phyloP scores from a whole-genome alignment of 2,113 vertebrate species.

The Serilophus lunatus region DNA sequence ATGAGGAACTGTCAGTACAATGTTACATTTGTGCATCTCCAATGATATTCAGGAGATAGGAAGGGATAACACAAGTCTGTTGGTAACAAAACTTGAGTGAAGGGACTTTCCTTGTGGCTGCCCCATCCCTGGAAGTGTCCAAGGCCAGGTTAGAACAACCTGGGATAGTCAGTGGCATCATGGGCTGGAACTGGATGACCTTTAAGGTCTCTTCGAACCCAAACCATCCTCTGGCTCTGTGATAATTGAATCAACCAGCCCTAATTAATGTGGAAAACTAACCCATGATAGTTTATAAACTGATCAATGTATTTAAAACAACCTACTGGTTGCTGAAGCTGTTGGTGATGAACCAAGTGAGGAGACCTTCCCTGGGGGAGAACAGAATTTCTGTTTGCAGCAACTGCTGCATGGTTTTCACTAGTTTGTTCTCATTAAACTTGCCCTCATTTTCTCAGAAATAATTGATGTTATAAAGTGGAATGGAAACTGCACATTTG shows the following conservation, averaged over 20 bases:
- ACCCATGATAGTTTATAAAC: not conserved
- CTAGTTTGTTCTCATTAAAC: not conserved
- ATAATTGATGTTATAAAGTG: not conserved
- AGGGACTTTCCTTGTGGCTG: not conserved
- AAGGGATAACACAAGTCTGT: not conserved
- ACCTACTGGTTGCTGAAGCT: not conserved
- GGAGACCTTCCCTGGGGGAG: not conserved
- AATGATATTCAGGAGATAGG: not conserved
- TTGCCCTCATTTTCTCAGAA: not conserved
- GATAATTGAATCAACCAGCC: not conserved
- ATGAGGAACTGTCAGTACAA: not conserved
- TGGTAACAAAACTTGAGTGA: not conserved
- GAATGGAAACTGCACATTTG: not conserved
- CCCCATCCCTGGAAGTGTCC: not conserved
- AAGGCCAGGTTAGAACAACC: not conserved
- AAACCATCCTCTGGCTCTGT: not conserved
- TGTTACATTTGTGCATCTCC: rapidly evolving
- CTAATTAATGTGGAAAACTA: rapidly evolving
- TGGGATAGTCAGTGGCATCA: no score
- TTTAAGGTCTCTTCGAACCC: not conserved
- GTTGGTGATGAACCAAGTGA: not conserved
- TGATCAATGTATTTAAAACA: not conserved
- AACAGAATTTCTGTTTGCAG: not conserved
- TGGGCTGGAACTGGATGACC: not conserved
- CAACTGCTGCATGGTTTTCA: not conserved